A percentile compares a stretch with the other conserved stretches of the same genome.
Conservation (phyloP, 2,113 vertebrate genomes). For the Guaruba guarouba region DNA sequence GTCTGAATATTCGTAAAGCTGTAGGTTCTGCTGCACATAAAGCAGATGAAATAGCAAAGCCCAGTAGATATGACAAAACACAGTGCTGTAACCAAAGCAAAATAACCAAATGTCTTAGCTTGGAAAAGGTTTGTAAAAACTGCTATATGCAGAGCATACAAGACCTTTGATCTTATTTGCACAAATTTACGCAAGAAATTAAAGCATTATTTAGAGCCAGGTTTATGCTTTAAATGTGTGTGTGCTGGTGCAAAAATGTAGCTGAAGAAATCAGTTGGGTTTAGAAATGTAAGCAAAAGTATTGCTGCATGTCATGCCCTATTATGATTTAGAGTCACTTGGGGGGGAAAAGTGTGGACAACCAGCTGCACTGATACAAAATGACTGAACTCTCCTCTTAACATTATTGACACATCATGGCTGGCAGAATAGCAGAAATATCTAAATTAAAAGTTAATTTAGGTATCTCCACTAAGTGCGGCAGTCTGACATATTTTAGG, state of each 20-base stretch:
- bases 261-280: neutral
- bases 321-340: neutral
- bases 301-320: neutral
- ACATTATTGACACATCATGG: neutral
- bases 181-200: neutral
- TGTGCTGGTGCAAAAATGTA: neutral
- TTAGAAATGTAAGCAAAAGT: neutral
- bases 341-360: neutral
- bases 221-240: neutral
- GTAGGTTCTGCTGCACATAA: neutral
- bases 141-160: neutral
- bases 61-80: neutral
- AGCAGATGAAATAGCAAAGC: neutral
- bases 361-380: neutral
- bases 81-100: neutral
- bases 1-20: neutral
- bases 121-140: neutral
- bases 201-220: neutral
- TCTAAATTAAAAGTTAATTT: constrained; percentile 25
- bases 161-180: neutral
- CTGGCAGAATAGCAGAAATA: constrained; percentile 5
- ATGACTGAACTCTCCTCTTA: neutral
- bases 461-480: fast-evolving
- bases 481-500: neutral
- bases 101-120: neutral